Evolutionary conservation across 2,888 invertebrate genomes (phyloP), one percentile per base, ranked within the genome.

Genomic region (Brachylomia viminalis): DNA sequence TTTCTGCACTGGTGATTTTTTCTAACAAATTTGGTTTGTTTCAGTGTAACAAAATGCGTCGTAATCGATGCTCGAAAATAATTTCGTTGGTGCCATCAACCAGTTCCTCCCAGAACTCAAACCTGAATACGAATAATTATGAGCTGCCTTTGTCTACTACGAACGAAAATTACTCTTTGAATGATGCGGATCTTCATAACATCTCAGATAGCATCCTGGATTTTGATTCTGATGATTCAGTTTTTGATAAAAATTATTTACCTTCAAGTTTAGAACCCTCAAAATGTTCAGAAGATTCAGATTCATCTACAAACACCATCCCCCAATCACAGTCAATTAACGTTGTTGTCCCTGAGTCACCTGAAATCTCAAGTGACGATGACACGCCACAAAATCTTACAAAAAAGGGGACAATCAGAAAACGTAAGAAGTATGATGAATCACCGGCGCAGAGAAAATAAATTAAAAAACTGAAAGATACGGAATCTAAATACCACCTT

Each of bases 401-500:
- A 23, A 61, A 61, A 58, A 61, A 61, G 15, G 38, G 61, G 13
- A 61, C 61, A 10, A 45, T 47, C 45, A 45, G 64, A 64, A 64
- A 64, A 64, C 64, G 45, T 27, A 64, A 64, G 45, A 64, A 47
- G 20, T 64, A 62, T 62, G 62, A 42, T 62, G n/a, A 62, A 62
- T 42, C 42, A 42, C 62, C 62, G n/a, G n/a, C 62, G 42, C 62
- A 62, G 8, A 62, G 42, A 62, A 62, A 62, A 38, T 15, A 42
- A 62, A 62, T 42, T n/a, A 62, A 62, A 62, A 62, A 62, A 62
- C 42, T 23, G 62, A 23, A 33, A 59, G 33, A 62, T 62, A 62
- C 20, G 30, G 58, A 59, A 59, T 62, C 62, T 62, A 62, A 62
- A 62, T 62, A 62, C 42, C 62, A 62, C 2, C n/a, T 62, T 62